Evolutionary conservation across 2,888 invertebrate species (phyloP), one percentile per base, ranked within the genome.

Genomic region (Nyleta sp.): DNA sequence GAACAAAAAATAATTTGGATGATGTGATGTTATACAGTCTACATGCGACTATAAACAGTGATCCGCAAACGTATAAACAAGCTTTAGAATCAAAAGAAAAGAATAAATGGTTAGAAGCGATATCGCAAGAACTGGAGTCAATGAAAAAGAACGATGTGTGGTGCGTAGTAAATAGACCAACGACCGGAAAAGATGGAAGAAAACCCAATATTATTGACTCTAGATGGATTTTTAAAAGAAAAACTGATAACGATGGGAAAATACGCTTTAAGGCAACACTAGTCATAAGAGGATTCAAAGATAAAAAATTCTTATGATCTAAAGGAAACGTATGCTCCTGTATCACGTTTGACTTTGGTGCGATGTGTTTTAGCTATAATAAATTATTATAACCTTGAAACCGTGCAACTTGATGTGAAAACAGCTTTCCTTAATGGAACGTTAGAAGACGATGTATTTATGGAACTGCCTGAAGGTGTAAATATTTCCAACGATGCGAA

Each of bases 391-490:
- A 40, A 75, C 48, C 17, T 60, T 13, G 50, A 60, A 2, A 24
- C 50, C 0, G 38, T 20, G 38, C 74, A 74, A 70, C 44, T 74
- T 8, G 74, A 78, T 17, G 80, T 80, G 10, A 78, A 78, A 42
- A 82, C 81, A 22, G 83, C 84, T 6, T 85, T 84, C 42, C 48
- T 85, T 8, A 80, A 84, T 50, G 82, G 81, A 20, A 53, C 33
- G 2, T 8, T 75, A 15, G 50, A 67, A 7, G 70, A 78, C n/a
- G 44, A 68, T 8, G 40, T 74, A 8, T 59, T 11, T 11, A 33
- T 33, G 11, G n/a, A 33, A 33, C 2, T 33, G 2, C 33, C n/a
- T 11, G 33, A 33, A 42, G 11, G 70, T 67, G 38, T 53, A 44
- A 6, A 18, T 40, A 33, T 28, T 15, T 20, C 10, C 33, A 33